Evolutionary conservation across 1,140 invertebrate genomes (phyloP), one percentile per base, ranked within the genome.

Genomic region (Medauroidea extradentata): DNA sequence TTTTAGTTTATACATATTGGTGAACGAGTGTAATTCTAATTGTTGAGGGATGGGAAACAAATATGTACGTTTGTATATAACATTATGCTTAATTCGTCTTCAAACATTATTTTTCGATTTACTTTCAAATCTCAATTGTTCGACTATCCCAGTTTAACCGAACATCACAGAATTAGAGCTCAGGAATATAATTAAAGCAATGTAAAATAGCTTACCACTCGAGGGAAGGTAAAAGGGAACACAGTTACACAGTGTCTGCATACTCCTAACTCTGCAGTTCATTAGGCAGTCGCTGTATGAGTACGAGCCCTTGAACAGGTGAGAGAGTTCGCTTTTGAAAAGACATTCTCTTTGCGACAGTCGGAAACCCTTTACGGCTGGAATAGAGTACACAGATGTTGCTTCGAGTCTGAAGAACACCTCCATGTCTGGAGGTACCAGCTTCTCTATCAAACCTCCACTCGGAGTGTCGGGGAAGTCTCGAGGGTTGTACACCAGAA

Each of bases 251-350:
- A 78, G 63, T 0, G 73, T 66, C 34, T 69, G 64, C 2, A 84
- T 69, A 9, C 77, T 72, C 4, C 69, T 68, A 1, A 79, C 69
- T 14, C 76, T 75, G 63, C 83, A 85, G 18, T 75, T 69, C 2
- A 80, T 72, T 3, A 84, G 75, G 61, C 83, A 85, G 39, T 82
- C 73, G 62, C 79, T 83, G 62, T 79, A 81, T n/a, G 78, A 81
- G 62, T 84, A 84, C 23, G 21, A 39, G 0, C 69, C 62, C 2
- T 67, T 65, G 34, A 71, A 75, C 2, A 70, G 57, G 0, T 64
- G 55, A 2, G 52, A 42, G 9, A 64, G 49, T 54, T 84, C 83
- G 49, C 79, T 69, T 1, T 69, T 54, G 59, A 83, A 84, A 2
- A 79, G 69, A 59, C 83, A 85, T 23, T 78, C 72, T 41, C 82